Conservation (phyloP, 2,797 vertebrate genomes). For the Pangasius krempfi region DNA sequence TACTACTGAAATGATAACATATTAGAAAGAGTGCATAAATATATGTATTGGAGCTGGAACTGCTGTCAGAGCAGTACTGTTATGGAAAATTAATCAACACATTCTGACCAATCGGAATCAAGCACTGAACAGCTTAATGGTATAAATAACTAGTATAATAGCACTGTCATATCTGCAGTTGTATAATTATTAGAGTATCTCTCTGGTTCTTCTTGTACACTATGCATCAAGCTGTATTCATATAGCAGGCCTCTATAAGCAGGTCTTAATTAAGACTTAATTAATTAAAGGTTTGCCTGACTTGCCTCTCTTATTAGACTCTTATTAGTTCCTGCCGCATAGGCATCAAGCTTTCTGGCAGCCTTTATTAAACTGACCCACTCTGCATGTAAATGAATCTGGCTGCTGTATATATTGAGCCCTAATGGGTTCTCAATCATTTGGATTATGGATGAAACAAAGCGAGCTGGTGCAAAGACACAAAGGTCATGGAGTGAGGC, state of each 20-base stretch:
- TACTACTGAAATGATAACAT: neutral
- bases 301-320: slow-evolving; percentile 2
- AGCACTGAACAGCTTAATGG: neutral
- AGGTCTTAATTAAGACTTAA: neutral
- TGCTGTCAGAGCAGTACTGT: neutral
- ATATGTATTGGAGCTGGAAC: neutral
- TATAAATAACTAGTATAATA: neutral
- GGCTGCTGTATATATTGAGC: slow-evolving; percentile 17
- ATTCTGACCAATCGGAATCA: neutral
- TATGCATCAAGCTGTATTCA: neutral
- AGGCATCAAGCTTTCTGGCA: slow-evolving; percentile 25
- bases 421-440: slow-evolving; percentile 16
- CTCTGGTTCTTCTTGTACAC: neutral
- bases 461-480: neutral
- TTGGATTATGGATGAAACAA: slow-evolving; percentile 17
- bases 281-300: neutral
- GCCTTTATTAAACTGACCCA: neutral
- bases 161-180: neutral
- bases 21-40: neutral
- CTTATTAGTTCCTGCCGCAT: slow-evolving; percentile 14
- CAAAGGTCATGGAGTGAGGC: slow-evolving; percentile 3
- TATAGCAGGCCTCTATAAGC: neutral
- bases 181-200: neutral
- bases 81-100: neutral
- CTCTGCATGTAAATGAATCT: slow-evolving; percentile 45